Conservation (phyloP, 2,888 invertebrate genomes). For the Pterobdella sp. region DNA sequence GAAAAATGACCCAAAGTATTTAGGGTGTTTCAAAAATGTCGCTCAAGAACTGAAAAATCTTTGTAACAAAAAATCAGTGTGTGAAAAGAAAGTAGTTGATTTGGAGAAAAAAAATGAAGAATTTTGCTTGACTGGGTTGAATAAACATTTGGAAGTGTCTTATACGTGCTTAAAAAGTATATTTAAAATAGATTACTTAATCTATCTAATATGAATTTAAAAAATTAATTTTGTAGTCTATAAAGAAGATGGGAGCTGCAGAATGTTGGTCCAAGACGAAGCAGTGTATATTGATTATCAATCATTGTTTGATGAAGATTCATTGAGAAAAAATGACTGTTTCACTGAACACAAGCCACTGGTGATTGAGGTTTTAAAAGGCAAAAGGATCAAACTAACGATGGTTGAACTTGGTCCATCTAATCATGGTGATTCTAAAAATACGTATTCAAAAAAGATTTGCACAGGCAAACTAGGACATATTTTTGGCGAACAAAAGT, state of each 20-base stretch:
- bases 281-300: not conserved
- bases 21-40: conserved; percentile 30
- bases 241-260: not conserved
- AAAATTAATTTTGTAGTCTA: no score
- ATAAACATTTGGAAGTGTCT: conserved; percentile 26
- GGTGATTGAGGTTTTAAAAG: conserved; percentile 18
- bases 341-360: not conserved
- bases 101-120: conserved; percentile 1
- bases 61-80: conserved; percentile 15
- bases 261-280: not conserved
- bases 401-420: not conserved
- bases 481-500: not conserved
- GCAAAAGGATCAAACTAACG: conserved; percentile 9
- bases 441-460: not conserved
- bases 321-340: not conserved
- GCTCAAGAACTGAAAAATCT: not conserved
- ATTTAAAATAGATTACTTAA: no score
- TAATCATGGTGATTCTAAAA: no score
- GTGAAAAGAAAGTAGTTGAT: conserved; percentile 20
- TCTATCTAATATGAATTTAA: no score
- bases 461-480: not conserved
- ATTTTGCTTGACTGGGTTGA: conserved; percentile 25
- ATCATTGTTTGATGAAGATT: not conserved
- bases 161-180: conserved; percentile 29
- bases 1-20: conserved; percentile 9